Base-by-base conservation (phyloP, 2,113 vertebrate species). In the Rallus limicola region DNA sequence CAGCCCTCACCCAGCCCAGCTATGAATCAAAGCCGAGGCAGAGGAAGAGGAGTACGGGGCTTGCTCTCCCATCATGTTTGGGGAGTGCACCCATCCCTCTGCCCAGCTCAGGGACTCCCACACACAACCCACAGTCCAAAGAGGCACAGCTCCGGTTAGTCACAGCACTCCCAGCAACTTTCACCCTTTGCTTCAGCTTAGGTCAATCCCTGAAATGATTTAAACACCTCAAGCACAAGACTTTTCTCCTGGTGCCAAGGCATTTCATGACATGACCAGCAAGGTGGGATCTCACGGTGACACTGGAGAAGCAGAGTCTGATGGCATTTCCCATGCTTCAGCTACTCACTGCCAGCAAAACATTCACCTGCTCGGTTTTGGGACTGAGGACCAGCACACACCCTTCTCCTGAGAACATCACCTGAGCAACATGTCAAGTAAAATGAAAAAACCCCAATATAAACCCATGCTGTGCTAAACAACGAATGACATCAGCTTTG, bases 71-170 rank as follows among this genome's bases (percentile, higher is more conserved):
- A 9, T 33, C 2, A 0, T 2, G 1, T 28, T 59, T 1, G 2
- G 23, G 52, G 46, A 65, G 33, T 2, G 1, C 33, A 46, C 5
- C 59, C 74, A n/a, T 48, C 46, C 38, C 29, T 59, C 42, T n/a
- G 34, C 11, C 68, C 2, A 2, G 36, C 44, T 72, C 52, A 16
- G 52, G 46, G 19, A 16, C 55, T 8, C 8, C 11, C 4, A 0
- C 53, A 44, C 2, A 0, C 19, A 53, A 25, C 24, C 19, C 1
- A 5, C 0, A 1, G 20, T 24, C 23, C 10, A 1, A 13, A 60
- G 38, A 29, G 31, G 50, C 33, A 52, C 5, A 58, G 26, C 64
- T 52, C 42, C 42, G 5, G 1, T 29, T 6, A 44, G 19, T 29
- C 24, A 38, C 2, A 3, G 29, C 48, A 25, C 7, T 31, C 40